A percentile compares a stretch with the other conserved stretches of the same genome.
These are phyloP conservation scores for Drosophila multiciliata DNA, from an alignment of 2,888 invertebrate species.

Conservation along the genomic window DNA sequence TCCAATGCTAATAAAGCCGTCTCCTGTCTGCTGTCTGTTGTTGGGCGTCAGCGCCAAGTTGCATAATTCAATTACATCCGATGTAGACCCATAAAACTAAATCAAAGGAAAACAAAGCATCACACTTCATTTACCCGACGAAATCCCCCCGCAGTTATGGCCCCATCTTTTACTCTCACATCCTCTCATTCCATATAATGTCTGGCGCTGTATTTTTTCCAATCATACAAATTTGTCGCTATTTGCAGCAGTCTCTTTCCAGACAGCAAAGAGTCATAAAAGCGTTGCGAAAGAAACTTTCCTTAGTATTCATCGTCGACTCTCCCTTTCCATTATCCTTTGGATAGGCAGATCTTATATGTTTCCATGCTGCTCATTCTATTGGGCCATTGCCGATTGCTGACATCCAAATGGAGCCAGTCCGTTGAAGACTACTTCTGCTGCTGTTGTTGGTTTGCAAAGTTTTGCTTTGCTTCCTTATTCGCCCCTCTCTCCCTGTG, in stretches of 20 bases:
- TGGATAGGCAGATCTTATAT: constrained; percentile 45
- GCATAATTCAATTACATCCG: constrained; percentile 84
- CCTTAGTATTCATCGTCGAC: constrained; percentile 19
- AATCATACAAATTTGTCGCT: constrained; percentile 53
- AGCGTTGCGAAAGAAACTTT: constrained; percentile 45
- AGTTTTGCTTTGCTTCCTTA: constrained; percentile 68
- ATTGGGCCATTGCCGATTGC: constrained; percentile 53
- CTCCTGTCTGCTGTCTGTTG: constrained; percentile 45
- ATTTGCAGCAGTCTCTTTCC: constrained; percentile 25
- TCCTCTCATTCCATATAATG: constrained; percentile 32
- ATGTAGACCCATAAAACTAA: constrained; percentile 84
- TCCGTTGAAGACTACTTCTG: constrained; percentile 52
- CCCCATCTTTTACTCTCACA: constrained; percentile 13
- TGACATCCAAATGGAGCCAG: constrained; percentile 48
- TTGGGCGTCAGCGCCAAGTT: constrained; percentile 79
- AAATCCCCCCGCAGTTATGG: constrained; percentile 27
- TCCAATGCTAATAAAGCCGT: constrained; percentile 84
- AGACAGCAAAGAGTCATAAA: constrained; percentile 64
- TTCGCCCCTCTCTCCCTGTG: constrained; percentile 6
- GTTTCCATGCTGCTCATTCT: constrained; percentile 52
- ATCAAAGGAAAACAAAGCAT: constrained; percentile 84
- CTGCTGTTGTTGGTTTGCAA: constrained; percentile 54
- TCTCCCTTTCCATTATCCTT: background rate
- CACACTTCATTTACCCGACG: constrained; percentile 81
- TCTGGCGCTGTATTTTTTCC: constrained; percentile 34